Base-by-base conservation (phyloP, 2,797 vertebrate species). In the Arctocebus calabarensis region DNA sequence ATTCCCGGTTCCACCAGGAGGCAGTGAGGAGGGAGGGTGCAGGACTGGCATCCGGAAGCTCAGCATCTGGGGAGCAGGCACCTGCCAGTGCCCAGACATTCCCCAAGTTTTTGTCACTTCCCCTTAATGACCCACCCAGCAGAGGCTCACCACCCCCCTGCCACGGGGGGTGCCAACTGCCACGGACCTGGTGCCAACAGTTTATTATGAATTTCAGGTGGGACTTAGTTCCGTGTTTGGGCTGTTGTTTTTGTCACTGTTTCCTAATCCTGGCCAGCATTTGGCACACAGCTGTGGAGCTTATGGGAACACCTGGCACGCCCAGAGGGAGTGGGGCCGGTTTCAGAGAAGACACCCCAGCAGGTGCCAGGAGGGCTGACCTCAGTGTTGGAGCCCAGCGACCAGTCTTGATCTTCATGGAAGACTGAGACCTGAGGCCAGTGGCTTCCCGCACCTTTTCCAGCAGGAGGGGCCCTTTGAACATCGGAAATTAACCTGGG, bases 341-440 rank as follows among this genome's bases (percentile, higher is more conserved):
- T 74, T 88, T 93, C 52, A 45, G 73, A 91, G 82, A 87, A 84
- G 77, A 94, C 32, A 34, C 71, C 25, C 11, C 61, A 57, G 48
- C 57, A 79, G 82, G 37, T 27, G 17, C 74, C 9, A 3, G 52
- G 20, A 3, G n/a, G 40, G 29, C 57, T 62, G 75, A 85, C 52
- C n/a, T 61, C 8, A 37, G 73, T 3, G 14, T 70, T 34, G 29
- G 82, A 55, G 29, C 90, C n/a, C 43, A 40, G 55, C 19, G 19
- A 32, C 70, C 52, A 32, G 48, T 14, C 29, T 13, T 62, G 75
- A 29, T 48, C 23, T 52, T 64, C 45, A 68, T 16, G 29, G 29
- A 64, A 7, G 16, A 32, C 37, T 37, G 29, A 59, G 89, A 55
- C 48, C 25, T 43, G 74, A 34, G 2, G 74, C 7, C 27, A 37